phyloP scores from a whole-genome alignment of 2,113 vertebrate species.

The Cichladusa arquata region DNA sequence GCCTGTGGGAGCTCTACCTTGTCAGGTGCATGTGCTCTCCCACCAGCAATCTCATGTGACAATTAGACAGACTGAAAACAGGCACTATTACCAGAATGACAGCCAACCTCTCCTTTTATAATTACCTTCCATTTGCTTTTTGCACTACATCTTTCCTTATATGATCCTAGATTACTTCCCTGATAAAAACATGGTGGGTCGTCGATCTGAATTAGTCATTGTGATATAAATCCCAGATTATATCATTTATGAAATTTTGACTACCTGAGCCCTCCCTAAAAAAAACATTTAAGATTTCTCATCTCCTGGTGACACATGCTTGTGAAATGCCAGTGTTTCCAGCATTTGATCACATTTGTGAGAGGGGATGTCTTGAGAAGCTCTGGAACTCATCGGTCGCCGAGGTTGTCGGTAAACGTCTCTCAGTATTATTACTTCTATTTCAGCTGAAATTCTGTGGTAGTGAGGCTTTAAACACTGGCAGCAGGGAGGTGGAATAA shows the following conservation, averaged over 20 bases:
- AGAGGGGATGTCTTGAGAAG: not conserved
- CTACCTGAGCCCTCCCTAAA: not conserved
- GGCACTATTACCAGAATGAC: not conserved
- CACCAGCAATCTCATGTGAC: not conserved
- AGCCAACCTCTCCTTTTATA: not conserved
- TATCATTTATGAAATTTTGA: not conserved
- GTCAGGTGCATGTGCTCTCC: not conserved
- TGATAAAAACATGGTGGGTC: not conserved
- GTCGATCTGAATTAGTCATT: not conserved
- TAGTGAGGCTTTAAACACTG: conserved; percentile 9
- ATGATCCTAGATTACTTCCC: not conserved
- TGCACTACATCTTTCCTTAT: not conserved
- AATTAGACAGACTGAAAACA: not conserved
- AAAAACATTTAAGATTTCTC: not conserved
- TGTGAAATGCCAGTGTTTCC: not conserved
- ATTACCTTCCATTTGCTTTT: not conserved
- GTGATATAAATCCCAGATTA: not conserved
- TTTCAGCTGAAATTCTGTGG: conserved; percentile 17
- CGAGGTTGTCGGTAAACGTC: not conserved
- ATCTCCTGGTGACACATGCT: not conserved
- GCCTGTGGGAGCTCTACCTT: not conserved
- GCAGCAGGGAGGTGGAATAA: not conserved
- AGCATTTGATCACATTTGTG: not conserved
- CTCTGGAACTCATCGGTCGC: not conserved
- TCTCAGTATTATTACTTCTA: not conserved